Conservation (phyloP, 2,888 invertebrate genomes). For the Cordylochernes scorpioides region DNA sequence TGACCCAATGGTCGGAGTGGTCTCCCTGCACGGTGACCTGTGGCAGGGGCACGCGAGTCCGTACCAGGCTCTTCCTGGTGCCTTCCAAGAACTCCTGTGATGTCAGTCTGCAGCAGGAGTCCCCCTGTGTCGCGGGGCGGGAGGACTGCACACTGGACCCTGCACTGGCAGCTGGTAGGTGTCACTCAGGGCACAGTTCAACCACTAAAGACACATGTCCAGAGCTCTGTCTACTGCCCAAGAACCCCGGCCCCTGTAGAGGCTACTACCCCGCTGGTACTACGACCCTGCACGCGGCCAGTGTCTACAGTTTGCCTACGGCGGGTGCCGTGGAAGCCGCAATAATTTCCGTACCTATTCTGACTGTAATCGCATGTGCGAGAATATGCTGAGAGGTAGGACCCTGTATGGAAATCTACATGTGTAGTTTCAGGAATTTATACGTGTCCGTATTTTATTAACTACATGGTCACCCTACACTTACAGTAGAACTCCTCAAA, state of each 20-base stretch:
- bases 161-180: constrained; percentile 43
- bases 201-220: constrained; percentile 10
- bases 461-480: too few relatives aligned
- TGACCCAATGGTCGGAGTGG: constrained; percentile 50
- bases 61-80: constrained; percentile 42
- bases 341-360: constrained; percentile 55
- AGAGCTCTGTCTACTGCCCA: constrained; percentile 56
- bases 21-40: constrained; percentile 50
- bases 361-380: constrained; percentile 32
- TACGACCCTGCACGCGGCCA: constrained; percentile 39
- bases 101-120: constrained; percentile 47
- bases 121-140: constrained; percentile 31
- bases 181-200: background rate
- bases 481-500: too few relatives aligned
- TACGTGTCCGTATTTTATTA: too few relatives aligned
- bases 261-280: constrained; percentile 63
- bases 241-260: constrained; percentile 58
- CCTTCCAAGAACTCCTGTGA: constrained; percentile 41
- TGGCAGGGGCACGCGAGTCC: constrained; percentile 39
- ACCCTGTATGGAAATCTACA: too few relatives aligned
- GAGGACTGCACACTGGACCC: constrained; percentile 19
- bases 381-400: constrained; percentile 14
- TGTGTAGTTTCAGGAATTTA: too few relatives aligned
- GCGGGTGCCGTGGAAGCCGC: constrained; percentile 61
- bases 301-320: constrained; percentile 57